Base-by-base conservation (phyloP, 2,888 invertebrate genomes). In the Lasioglossum malachurum region DNA sequence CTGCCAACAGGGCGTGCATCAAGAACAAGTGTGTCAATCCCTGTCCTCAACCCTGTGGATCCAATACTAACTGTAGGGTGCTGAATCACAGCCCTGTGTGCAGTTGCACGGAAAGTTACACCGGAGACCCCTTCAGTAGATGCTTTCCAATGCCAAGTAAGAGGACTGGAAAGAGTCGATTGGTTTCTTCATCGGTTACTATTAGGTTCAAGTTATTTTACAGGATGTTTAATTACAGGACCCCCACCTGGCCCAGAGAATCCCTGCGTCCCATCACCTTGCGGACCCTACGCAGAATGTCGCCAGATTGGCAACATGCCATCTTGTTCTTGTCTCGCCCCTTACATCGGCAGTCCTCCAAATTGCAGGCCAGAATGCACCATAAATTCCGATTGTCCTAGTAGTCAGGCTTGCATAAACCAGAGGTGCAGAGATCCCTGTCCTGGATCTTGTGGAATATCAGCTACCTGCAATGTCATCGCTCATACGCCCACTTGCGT, bases 381-480 rank as follows among this genome's bases (percentile, higher is more conserved):
- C 23, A 96, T 97, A 38, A 97, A 97, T 94, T 96, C 97, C 0
- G 98, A 98, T 92, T 98, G 98, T 94, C 95, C 97, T 14, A 97
- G 97, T 92, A 97, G 97, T 93, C 96, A 96, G 91, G 97, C 98
- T 71, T 98, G 98, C 93, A 97, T 98, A 73, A 96, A 97, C 91
- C 97, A 97, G 93, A 97, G 96, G 94, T 98, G 98, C 94, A 96
- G 95, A 89, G 98, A 98, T 94, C 98, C 98, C 23, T 98, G 98
- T 92, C 97, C 97, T 7, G 98, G 98, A 14, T 97, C 97, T 10
- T 98, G 97, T 92, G 97, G 97, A 78, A 92, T 96, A 82, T 96
- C 96, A 91, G 96, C 97, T 81, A 96, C 96, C 91, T 97, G 97
- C 93, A 94, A 94, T 72, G 97, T 98, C 7, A 96, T 97, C 88